Conservation (phyloP, 2,113 vertebrate species). For the Lathamus discolor region DNA sequence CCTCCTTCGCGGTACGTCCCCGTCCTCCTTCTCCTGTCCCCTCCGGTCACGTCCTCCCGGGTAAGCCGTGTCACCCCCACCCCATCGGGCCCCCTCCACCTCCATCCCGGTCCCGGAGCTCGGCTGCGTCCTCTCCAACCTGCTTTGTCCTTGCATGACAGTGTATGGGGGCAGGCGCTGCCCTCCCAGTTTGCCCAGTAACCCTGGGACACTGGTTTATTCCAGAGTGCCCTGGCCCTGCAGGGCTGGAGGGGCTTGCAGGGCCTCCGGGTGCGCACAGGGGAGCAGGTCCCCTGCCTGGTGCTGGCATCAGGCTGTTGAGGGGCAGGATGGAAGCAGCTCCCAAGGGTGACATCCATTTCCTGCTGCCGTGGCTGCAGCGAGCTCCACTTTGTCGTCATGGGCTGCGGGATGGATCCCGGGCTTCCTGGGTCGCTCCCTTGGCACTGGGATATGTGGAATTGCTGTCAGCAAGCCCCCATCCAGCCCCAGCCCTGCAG, state of each 20-base stretch:
- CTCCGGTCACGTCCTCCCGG: neutral
- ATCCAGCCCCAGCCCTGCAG: neutral
- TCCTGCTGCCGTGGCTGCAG: neutral
- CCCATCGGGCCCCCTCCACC: neutral
- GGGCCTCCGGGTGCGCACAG: neutral
- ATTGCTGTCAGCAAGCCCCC: neutral
- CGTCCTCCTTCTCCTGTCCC: neutral
- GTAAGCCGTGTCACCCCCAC: neutral
- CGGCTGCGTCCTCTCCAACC: neutral
- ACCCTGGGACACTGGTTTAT: neutral
- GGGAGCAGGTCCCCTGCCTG: neutral
- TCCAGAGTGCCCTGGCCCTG: neutral
- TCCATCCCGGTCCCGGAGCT: neutral
- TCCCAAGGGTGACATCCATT: conserved; percentile 48
- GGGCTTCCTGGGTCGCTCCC: neutral
- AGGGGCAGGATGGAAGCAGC: neutral
- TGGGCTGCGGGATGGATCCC: neutral
- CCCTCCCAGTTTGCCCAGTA: neutral
- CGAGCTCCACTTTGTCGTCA: neutral
- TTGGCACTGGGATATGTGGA: neutral
- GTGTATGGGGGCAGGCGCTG: neutral
- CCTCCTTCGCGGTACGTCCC: conserved; percentile 82
- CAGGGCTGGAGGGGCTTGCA: neutral
- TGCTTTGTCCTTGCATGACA: conserved; percentile 37
- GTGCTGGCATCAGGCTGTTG: neutral